Percentiles rank a stretch among this genome's conserved stretches.
Conservation (phyloP, 2,113 vertebrate genomes). For the Melanerpes aurifrons region DNA sequence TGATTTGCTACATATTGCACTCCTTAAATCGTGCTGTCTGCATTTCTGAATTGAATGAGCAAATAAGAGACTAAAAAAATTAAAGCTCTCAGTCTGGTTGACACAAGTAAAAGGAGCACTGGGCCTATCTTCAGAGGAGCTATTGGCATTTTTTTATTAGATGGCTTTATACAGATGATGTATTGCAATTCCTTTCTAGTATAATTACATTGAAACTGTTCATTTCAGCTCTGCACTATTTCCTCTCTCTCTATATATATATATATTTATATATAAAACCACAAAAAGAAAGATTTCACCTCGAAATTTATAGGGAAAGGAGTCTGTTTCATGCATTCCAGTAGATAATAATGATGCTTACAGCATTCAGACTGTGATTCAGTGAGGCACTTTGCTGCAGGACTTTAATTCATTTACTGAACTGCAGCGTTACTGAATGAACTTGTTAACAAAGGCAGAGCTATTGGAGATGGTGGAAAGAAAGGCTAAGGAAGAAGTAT, state of each 20-base stretch:
- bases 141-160: conserved; percentile 46
- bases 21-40: conserved; percentile 1
- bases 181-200: conserved; percentile 21
- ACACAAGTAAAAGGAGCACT: conserved; percentile 47
- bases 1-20: conserved; percentile 47
- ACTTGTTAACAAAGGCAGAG: conserved; percentile 22
- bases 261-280: not conserved
- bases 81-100: conserved; percentile 67
- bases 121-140: conserved; percentile 35
- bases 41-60: conserved; percentile 33
- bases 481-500: not conserved
- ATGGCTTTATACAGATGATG: conserved; percentile 34
- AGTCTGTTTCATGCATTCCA: not conserved
- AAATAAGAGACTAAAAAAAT: conserved; percentile 58
- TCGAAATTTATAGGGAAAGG: conserved; percentile 25
- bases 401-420: conserved; percentile 46
- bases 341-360: not conserved
- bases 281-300: conserved; percentile 30
- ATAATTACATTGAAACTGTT: conserved; percentile 25
- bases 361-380: conserved; percentile 21
- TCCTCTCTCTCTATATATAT: not conserved
- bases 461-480: not conserved
- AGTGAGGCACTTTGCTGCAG: not conserved
- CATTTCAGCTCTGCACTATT: not conserved
- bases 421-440: conserved; percentile 1